phyloP scores from a whole-genome alignment of 2,888 invertebrate species.

The Pimpla rufipes region DNA sequence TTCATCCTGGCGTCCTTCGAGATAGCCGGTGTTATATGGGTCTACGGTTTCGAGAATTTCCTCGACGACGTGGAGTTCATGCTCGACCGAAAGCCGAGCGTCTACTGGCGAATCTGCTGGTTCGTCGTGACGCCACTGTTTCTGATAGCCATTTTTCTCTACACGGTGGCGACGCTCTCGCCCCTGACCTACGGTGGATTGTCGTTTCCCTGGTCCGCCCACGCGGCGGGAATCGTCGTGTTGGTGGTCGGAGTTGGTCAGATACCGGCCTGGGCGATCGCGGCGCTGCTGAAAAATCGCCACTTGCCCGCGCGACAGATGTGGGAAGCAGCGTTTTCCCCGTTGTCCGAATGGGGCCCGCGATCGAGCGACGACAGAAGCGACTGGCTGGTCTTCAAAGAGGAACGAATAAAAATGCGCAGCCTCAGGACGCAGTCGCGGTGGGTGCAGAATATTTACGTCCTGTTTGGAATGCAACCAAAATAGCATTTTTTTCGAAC shows the following conservation, averaged over 20 bases:
- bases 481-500: constrained; percentile 11
- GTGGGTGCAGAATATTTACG: constrained; percentile 69
- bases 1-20: constrained; percentile 85
- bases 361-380: constrained; percentile 35
- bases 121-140: constrained; percentile 89
- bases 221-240: constrained; percentile 85
- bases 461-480: constrained; percentile 65
- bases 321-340: constrained; percentile 65
- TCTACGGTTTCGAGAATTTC: constrained; percentile 88
- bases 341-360: constrained; percentile 69
- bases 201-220: constrained; percentile 87
- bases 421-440: constrained; percentile 68
- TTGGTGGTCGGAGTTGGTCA: constrained; percentile 86
- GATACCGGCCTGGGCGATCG: constrained; percentile 85
- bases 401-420: constrained; percentile 71
- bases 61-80: constrained; percentile 93
- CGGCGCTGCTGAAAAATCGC: constrained; percentile 80
- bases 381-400: constrained; percentile 68
- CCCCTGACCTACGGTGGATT: constrained; percentile 87
- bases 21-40: constrained; percentile 84
- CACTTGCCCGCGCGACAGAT: constrained; percentile 67
- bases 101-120: constrained; percentile 95
- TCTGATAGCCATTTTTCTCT: constrained; percentile 89
- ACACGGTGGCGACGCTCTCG: constrained; percentile 88
- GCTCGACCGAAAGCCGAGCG: constrained; percentile 89